A percentile compares a stretch with the other conserved stretches of the same genome.
phyloP scores from a whole-genome alignment of 2,888 invertebrate species.

The Cryptophagus acutangulus region DNA sequence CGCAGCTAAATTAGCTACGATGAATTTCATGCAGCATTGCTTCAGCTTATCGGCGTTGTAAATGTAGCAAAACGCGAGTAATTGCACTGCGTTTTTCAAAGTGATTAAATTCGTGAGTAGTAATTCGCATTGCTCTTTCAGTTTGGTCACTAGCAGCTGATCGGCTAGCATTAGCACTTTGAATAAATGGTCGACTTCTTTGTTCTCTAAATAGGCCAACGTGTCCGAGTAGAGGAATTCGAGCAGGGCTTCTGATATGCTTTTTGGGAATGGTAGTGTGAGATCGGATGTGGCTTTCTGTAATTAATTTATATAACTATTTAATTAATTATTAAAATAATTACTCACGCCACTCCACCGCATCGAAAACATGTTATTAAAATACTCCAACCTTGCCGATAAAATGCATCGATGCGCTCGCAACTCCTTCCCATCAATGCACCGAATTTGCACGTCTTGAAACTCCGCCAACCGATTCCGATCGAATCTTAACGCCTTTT shows the following conservation, averaged over 20 bases:
- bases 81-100: conserved; percentile 69
- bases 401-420: conserved; percentile 78
- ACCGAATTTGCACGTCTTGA: conserved; percentile 42
- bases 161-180: conserved; percentile 75
- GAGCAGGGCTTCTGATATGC: conserved; percentile 61
- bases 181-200: conserved; percentile 64
- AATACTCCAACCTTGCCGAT: conserved; percentile 77
- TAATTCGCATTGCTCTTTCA: conserved; percentile 71
- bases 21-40: conserved; percentile 69
- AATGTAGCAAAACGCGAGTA: conserved; percentile 68
- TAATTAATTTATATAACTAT: conserved; percentile 14
- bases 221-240: conserved; percentile 73
- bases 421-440: conserved; percentile 45
- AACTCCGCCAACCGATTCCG: conserved; percentile 35
- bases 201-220: conserved; percentile 54
- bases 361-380: conserved; percentile 75
- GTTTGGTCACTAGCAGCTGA: conserved; percentile 66
- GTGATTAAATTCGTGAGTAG: conserved; percentile 58
- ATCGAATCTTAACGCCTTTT: conserved; percentile 23
- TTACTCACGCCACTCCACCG: conserved; percentile 54
- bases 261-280: conserved; percentile 57
- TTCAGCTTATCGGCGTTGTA: conserved; percentile 74
- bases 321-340: neutral
- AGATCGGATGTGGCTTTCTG: conserved; percentile 30
- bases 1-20: conserved; percentile 67